Percentiles rank a stretch among this genome's conserved stretches.
These are phyloP conservation scores for Patiria miniata DNA, from an alignment of 35 echinoderm and acorn worm genomes.

Conservation along the genomic window DNA sequence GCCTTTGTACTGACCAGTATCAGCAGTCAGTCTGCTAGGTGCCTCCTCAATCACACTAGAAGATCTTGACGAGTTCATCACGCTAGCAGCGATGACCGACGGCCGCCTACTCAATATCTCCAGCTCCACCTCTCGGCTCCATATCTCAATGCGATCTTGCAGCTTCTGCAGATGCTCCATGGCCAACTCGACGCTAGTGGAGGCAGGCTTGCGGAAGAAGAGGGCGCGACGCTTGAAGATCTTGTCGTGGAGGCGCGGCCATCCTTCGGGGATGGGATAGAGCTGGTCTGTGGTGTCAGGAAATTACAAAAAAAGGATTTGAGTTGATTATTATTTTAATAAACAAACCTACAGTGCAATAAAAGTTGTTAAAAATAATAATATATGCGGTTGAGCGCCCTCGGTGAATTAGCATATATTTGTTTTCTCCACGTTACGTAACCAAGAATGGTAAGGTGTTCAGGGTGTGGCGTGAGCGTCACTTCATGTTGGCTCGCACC, in stretches of 20 bases:
- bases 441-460: neutral
- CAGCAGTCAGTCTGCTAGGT: slow-evolving; percentile 5
- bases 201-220: slow-evolving; percentile 86
- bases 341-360: neutral
- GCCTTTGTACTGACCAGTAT: neutral
- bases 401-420: neutral
- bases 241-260: slow-evolving; percentile 91
- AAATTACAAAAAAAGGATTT: neutral
- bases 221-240: slow-evolving; percentile 79
- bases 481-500: neutral
- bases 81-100: slow-evolving; percentile 10
- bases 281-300: slow-evolving; percentile 42
- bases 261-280: slow-evolving; percentile 84
- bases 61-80: neutral
- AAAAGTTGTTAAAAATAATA: neutral
- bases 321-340: neutral
- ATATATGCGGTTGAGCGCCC: neutral
- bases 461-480: neutral
- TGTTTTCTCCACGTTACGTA: neutral
- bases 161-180: slow-evolving; percentile 82
- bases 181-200: slow-evolving; percentile 74
- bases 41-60: slow-evolving; percentile 6
- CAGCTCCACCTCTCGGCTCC: slow-evolving; percentile 92
- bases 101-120: slow-evolving; percentile 77
- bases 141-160: slow-evolving; percentile 93